Base-by-base conservation (phyloP, 2,888 invertebrate species). In the Lymantria dispar region DNA sequence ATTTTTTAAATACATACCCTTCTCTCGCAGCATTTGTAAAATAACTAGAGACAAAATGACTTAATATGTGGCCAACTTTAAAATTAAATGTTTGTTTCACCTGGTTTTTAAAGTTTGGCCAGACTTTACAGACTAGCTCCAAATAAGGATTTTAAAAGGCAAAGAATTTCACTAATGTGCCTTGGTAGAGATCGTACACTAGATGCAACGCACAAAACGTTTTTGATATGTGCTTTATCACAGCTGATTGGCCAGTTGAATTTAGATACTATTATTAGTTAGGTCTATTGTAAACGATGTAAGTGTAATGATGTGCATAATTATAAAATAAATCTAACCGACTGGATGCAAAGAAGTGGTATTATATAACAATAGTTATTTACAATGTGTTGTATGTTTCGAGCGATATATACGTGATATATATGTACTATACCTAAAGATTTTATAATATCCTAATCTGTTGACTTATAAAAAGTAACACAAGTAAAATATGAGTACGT, bases 1-100 rank as follows among this genome's bases (percentile, higher is more conserved):
- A 14, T 7, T 7, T 40, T 14, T 14, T 1, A 40, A 40, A 64
- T 76, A 85, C 84, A 83, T 62, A 77, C 84, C 83, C 59, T 54
- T 60, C 58, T 48, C 56, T 48, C 56, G 70, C 60, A 71, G 62
- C 83, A 84, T 84, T 76, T 76, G 33, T 41, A 45, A 53, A 53
- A 52, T 33, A 10, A 10, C 10, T 33, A 33, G 33, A 33, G 10
- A 22, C 22, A 22, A 22, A 22, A 22, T n/a, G n/a, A n/a, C 8
- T 7, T 30, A 30, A 30, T 30, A 33, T 33, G 8, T 33, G 33
- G 8, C 3, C 33, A 33, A 30, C 30, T 8, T 30, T 30, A 30
- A 30, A 30, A 8, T 8, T 30, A 8, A 33, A 33, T 10, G 8
- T 33, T 33, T 8, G 8, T 33, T 8, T 2, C 33, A 33, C 33